Evolutionary conservation across 2,888 invertebrate species (phyloP).

Genomic region (Agrochola lota): DNA sequence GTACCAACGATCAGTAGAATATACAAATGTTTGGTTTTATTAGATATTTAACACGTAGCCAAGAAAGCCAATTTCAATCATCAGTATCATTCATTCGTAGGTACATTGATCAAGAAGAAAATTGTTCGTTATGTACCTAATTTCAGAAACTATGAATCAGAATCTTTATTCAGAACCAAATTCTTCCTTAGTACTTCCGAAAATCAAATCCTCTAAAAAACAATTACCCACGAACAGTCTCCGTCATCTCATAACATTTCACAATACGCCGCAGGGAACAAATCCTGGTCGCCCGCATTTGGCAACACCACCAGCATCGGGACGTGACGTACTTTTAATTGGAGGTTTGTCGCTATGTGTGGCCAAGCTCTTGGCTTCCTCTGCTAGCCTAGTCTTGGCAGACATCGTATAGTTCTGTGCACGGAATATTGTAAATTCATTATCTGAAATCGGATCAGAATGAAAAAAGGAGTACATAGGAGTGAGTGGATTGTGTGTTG

Average conservation of each 20-base stretch:
- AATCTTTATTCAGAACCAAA: neutral
- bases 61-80: neutral
- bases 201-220: constrained; percentile 18
- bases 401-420: constrained; percentile 77
- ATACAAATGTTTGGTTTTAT: neutral
- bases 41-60: neutral
- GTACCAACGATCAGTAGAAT: neutral
- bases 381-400: constrained; percentile 81
- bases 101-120: neutral
- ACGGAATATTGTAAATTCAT: constrained; percentile 81
- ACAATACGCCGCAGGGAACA: constrained; percentile 50
- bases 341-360: constrained; percentile 77
- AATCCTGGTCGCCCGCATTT: constrained; percentile 55
- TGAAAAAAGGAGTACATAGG: constrained; percentile 68
- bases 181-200: neutral
- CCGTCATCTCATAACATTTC: constrained; percentile 53
- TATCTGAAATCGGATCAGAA: constrained; percentile 75
- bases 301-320: constrained; percentile 61
- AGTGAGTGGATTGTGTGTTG: constrained; percentile 60
- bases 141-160: neutral
- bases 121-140: neutral
- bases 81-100: too few species aligned
- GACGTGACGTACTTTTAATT: constrained; percentile 80
- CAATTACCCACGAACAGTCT: constrained; percentile 17
- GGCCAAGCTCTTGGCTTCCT: constrained; percentile 62